phyloP scores from a whole-genome alignment of 2,113 vertebrate species.

The Odontesthes bonariensis region DNA sequence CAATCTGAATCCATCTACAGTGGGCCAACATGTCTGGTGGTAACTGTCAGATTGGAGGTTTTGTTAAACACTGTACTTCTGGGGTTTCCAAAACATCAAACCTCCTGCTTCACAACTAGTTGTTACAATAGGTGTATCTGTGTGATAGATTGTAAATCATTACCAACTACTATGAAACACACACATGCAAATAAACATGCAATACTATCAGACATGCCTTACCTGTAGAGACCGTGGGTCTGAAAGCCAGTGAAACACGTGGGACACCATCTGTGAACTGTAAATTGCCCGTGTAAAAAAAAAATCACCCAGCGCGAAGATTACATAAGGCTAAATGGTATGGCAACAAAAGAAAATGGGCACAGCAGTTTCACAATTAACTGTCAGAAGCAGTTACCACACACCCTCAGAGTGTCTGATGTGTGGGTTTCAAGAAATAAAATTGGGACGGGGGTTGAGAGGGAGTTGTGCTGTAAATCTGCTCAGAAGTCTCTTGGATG shows the following conservation, averaged over 20 bases:
- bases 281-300: conserved; percentile 3
- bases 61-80: neutral
- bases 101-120: no score
- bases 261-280: neutral
- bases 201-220: neutral
- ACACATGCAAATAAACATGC: neutral
- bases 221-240: no score
- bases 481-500: neutral
- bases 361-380: conserved; percentile 3
- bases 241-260: neutral
- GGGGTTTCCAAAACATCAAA: no score
- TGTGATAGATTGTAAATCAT: neutral
- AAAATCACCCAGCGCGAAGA: neutral
- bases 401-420: neutral
- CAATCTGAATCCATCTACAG: neutral
- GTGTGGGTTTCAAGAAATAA: conserved; percentile 4
- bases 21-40: neutral
- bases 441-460: no score
- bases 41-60: neutral
- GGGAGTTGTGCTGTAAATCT: neutral
- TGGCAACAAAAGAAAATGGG: neutral
- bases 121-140: neutral
- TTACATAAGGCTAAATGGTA: neutral
- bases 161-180: neutral
- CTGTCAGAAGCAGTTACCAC: neutral